Conservation (phyloP, 2,113 vertebrate genomes). For the Varanus salvator region DNA sequence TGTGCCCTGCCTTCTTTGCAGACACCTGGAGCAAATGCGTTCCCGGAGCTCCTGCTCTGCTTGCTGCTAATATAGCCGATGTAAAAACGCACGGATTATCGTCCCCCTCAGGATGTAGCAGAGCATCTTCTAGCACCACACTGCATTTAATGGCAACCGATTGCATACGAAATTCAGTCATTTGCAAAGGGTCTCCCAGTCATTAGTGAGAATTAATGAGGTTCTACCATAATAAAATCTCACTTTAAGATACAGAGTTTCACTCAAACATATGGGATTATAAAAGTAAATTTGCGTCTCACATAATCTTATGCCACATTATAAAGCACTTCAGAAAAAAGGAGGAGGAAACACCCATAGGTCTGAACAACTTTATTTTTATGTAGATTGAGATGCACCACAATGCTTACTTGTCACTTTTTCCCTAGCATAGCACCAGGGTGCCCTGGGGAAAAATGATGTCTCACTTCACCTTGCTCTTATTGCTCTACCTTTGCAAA, state of each 20-base stretch:
- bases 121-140: conserved; percentile 58
- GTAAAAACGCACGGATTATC: not conserved
- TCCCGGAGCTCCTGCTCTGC: not conserved
- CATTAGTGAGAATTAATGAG: conserved; percentile 72
- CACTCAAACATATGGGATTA: conserved; percentile 81
- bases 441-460: conserved; percentile 52
- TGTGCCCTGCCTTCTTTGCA: conserved; percentile 1
- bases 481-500: conserved; percentile 68
- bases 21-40: conserved; percentile 53
- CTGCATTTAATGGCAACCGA: conserved; percentile 52
- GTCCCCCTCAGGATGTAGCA: conserved; percentile 24
- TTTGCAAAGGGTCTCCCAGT: conserved; percentile 61
- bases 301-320: conserved; percentile 81
- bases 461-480: conserved; percentile 47
- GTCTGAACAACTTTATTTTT: conserved; percentile 81
- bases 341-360: conserved; percentile 78
- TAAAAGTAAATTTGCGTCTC: conserved; percentile 80
- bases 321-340: conserved; percentile 62
- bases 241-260: conserved; percentile 77
- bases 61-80: conserved; percentile 32
- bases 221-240: conserved; percentile 74
- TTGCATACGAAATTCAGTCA: conserved; percentile 61
- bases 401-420: conserved; percentile 70
- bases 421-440: conserved; percentile 53
- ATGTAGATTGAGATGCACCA: conserved; percentile 72